Base-by-base conservation (phyloP, 2,113 vertebrate species). In the Oryzias javanicus region DNA sequence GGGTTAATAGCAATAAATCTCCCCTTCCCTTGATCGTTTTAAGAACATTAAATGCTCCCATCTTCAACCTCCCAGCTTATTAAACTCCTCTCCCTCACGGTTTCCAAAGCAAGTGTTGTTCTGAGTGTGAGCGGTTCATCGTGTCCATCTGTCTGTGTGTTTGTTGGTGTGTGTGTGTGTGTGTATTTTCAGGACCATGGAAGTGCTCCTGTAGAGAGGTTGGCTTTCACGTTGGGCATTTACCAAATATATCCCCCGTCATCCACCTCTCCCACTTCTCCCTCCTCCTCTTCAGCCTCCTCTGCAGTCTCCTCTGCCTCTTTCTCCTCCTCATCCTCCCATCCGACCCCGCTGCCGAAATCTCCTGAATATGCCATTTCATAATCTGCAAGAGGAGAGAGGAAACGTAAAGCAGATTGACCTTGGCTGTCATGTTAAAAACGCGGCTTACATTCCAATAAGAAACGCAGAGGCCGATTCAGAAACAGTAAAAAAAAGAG, bases 231-330 rank as follows among this genome's bases (percentile, higher is more conserved):
- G 2, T 45, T 27, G 18, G 35, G 44, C 70, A 73, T 92, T 92
- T 96, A 98, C 96, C 96, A 98, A 84, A 98, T 98, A 87, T 98
- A 98, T 62, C 96, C 96, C 3, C 95, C 95, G 0, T 98, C 96
- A 8, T 98, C 96, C 0, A 92, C 93, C 78, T 98, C 95, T 16
- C 93, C 95, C 0, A 88, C 92, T 79, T 98, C 95, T 0, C 93
- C 94, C 75, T 95, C 95, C 70, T 98, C 96, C 0, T 94, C 94
- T 73, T 98, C 96, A 46, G 94, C 93, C 13, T 94, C 95, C 0
- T 93, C 91, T 64, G 94, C 94, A 19, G 86, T 89, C 82, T 93
- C 92, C 82, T 98, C 96, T 0, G 89, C 84, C 86, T 96, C 96
- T 87, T 98, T 96, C 83, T 98, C 96, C 55, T 98, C 96, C 67